These are phyloP conservation scores for Parochlus steinenii DNA, from an alignment of 2,888 invertebrate species.

Conservation along the genomic window DNA sequence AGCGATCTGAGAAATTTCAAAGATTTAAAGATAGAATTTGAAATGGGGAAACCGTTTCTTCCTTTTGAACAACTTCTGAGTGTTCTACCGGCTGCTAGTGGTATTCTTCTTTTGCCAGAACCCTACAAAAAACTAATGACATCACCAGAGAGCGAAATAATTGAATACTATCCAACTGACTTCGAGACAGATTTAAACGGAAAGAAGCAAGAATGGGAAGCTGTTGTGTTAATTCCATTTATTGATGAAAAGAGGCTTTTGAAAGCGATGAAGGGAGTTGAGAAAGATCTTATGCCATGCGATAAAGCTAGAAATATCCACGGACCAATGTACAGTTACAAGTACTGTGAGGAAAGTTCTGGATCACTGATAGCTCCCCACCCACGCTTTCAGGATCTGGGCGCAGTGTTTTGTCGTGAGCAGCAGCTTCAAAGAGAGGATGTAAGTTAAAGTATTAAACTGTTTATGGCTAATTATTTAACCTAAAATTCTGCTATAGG, in stretches of 20 bases:
- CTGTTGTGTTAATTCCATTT: slow-evolving; percentile 83
- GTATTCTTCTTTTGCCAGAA: slow-evolving; percentile 53
- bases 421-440: slow-evolving; percentile 17
- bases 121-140: slow-evolving; percentile 69
- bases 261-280: slow-evolving; percentile 56
- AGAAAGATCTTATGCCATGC: slow-evolving; percentile 43
- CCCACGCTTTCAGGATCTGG: slow-evolving; percentile 40
- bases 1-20: slow-evolving; percentile 79
- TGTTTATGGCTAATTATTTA: not conserved
- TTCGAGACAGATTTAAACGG: slow-evolving; percentile 93
- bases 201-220: slow-evolving; percentile 93
- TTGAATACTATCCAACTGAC: slow-evolving; percentile 80
- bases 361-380: slow-evolving; percentile 36
- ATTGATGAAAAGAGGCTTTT: slow-evolving; percentile 70
- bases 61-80: slow-evolving; percentile 86
- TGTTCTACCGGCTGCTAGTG: slow-evolving; percentile 77
- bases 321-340: slow-evolving; percentile 74
- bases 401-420: slow-evolving; percentile 22
- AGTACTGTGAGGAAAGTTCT: slow-evolving; percentile 40
- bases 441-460: slow-evolving; percentile 11
- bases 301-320: slow-evolving; percentile 64
- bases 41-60: slow-evolving; percentile 71
- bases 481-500: no score
- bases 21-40: slow-evolving; percentile 61
- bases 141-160: slow-evolving; percentile 52